Base-by-base conservation (phyloP, 2,113 vertebrate species). In the Elaphurus davidianus region DNA sequence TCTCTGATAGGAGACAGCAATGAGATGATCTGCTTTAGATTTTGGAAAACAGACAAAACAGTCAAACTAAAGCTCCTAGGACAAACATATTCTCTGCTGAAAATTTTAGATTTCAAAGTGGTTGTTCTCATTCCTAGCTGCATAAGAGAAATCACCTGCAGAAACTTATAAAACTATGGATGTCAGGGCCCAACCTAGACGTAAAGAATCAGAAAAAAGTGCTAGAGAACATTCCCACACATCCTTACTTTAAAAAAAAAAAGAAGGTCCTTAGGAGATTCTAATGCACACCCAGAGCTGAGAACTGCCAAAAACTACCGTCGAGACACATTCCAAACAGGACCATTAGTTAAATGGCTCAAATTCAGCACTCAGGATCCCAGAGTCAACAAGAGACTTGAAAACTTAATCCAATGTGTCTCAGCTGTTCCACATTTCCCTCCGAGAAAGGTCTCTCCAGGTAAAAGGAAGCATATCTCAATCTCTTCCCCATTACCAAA, bases 311-410 rank as follows among this genome's bases (percentile, higher is more conserved):
- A 93, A 55, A 89, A 82, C 43, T 93, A 82, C 60, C 67, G 11
- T 88, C 21, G 40, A 98, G 82, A 79, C 71, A 95, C 25, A 96
- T 54, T 96, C 81, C 67, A 82, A 93, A 95, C 92, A 2, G 19
- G 43, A 86, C 43, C 27, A 94, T 28, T 94, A 91, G 57, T 55
- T 90, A 91, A 84, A 93, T 57, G 79, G 79, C 64, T 91, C 57
- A 97, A 76, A 88, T 88, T 81, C 64, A 94, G 54, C 97, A 93
- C 14, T 52, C 54, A 43, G 16, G 23, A 86, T 62, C 87, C 36
- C 3, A 62, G 50, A 84, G 59, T 76, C 78, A 94, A 94, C 17
- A 96, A 59, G 40, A 94, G 67, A 33, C 85, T 54, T 88, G 91
- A 93, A 92, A 93, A 83, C 54, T 85, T 87, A 87, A 92, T n/a